Evolutionary conservation across 2,888 invertebrate genomes (phyloP).

Genomic region (Tinea semifulvella): DNA sequence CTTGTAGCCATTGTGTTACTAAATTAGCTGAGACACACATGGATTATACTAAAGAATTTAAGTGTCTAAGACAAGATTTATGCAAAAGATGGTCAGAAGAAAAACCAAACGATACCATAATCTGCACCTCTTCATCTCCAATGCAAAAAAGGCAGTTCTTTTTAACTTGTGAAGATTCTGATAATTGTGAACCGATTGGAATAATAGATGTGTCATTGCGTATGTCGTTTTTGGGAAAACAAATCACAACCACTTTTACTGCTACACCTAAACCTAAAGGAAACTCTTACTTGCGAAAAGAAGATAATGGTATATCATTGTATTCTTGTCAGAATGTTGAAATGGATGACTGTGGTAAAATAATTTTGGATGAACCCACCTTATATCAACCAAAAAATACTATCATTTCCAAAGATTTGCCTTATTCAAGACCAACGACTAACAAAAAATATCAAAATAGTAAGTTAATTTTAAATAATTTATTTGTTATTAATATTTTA

Average conservation of each 20-base stretch:
- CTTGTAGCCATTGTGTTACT: conserved; percentile 46
- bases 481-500: neutral
- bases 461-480: neutral
- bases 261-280: conserved; percentile 39
- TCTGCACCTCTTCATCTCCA: conserved; percentile 51
- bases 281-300: conserved; percentile 39
- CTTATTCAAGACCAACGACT: neutral
- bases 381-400: neutral
- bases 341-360: conserved; percentile 55
- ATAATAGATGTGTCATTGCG: conserved; percentile 48
- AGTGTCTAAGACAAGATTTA: conserved; percentile 40
- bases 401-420: neutral
- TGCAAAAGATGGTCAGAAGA: conserved; percentile 48
- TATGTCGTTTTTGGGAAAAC: conserved; percentile 58
- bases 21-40: conserved; percentile 48
- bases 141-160: conserved; percentile 49
- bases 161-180: conserved; percentile 38
- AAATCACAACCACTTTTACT: conserved; percentile 53
- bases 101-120: conserved; percentile 46
- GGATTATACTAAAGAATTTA: conserved; percentile 47
- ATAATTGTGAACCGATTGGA: conserved; percentile 44
- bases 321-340: conserved; percentile 57
- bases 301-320: conserved; percentile 53
- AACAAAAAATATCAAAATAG: conserved; percentile 4
- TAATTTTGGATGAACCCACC: conserved; percentile 44